Evolutionary conservation across 2,888 invertebrate species (phyloP), one percentile per base, ranked within the genome.

Genomic region (Camponotus fellah): DNA sequence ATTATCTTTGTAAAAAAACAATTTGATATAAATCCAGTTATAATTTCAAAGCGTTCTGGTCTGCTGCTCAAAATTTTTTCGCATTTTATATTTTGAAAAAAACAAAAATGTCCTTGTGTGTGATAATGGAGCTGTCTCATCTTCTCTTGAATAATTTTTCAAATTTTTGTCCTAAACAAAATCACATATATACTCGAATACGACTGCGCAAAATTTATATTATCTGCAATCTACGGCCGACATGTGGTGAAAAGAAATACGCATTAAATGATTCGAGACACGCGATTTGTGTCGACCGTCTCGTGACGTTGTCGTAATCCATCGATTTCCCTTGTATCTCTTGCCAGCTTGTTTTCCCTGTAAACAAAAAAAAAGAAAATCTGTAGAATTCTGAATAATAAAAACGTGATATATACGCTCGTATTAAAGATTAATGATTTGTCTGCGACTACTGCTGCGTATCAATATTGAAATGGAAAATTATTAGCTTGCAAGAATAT

Each of bases 201-300:
- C 40, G 10, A 32, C 12, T 21, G 37, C 40, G 40, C 40, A 12
- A 72, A 77, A 71, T 77, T 77, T 14, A 37, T 40, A 71, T 69
- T 66, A 65, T 21, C n/a, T 34, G 17, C 21, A n/a, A 71, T 40
- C 26, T 69, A 40, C 69, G 12, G 34, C 26, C 53, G 3, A 8
- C 14, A 5, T 2, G 32, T n/a, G 34, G 14, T 26, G 46, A 66
- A 10, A n/a, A 32, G 17, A 62, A 66, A 43, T n/a, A 56, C 32
- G 56, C 56, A 58, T 43, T 58, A 77, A 71, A 72, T 53, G 77
- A 71, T 58, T 21, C n/a, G 40, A 71, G 32, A 56, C 77, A 77
- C 72, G 77, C 72, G 71, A 77, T 77, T 76, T 8, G 76, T 69
- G 76, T 77, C 68, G 76, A 12, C 14, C 74, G 40, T 56, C 72